These are phyloP conservation scores for Halyomorpha halys DNA, from an alignment of 1,140 invertebrate species.

Conservation along the genomic window DNA sequence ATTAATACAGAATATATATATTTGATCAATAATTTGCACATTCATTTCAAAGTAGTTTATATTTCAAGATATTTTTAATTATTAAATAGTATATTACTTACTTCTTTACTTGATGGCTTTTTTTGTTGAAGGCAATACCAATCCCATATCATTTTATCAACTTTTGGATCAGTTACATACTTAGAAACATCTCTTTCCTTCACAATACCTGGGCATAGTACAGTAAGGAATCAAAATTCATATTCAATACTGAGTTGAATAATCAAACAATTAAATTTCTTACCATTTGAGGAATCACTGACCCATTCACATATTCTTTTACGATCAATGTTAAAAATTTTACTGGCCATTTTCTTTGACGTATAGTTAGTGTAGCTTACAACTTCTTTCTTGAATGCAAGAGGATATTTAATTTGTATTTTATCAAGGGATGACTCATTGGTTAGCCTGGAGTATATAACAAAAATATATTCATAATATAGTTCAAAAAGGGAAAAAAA, in stretches of 20 bases:
- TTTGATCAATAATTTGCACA: too few species aligned
- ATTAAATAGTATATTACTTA: conserved; percentile 11
- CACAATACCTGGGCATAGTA: neutral
- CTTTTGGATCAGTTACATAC: conserved; percentile 25
- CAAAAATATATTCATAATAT: neutral
- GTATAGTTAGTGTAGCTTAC: conserved; percentile 28
- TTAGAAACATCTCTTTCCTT: conserved; percentile 20
- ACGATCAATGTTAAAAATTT: conserved; percentile 32
- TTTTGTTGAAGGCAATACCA: conserved; percentile 26
- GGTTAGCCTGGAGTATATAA: conserved; percentile 12
- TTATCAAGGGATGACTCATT: conserved; percentile 6
- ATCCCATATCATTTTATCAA: conserved; percentile 28
- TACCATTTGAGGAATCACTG: conserved; percentile 12
- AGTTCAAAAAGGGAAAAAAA: neutral
- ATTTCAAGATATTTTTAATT: too few species aligned
- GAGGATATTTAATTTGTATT: conserved; percentile 32
- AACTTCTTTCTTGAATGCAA: conserved; percentile 33
- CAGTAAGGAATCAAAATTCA: neutral
- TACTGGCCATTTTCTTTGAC: conserved; percentile 30
- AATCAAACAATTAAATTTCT: neutral
- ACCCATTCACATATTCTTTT: conserved; percentile 34
- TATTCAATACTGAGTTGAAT: neutral
- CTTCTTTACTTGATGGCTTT: conserved; percentile 23
- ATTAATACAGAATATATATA: too few species aligned
- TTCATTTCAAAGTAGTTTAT: too few species aligned